Conservation (phyloP, 2,888 invertebrate genomes). For the Gerris lacustris region DNA sequence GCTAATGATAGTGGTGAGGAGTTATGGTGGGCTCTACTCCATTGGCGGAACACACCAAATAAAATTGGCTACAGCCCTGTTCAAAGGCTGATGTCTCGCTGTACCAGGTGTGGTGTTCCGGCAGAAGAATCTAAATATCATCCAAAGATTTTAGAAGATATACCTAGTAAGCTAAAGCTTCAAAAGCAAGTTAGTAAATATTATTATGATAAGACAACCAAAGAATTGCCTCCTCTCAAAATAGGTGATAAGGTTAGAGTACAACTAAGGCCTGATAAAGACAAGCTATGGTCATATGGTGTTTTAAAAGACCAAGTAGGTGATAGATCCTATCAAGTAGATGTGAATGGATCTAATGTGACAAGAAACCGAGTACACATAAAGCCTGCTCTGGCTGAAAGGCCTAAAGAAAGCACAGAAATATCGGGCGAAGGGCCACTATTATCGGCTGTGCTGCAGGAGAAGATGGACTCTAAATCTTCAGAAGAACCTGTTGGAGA, state of each 20-base stretch:
- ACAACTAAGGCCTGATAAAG: constrained; percentile 23
- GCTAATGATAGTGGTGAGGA: constrained; percentile 19
- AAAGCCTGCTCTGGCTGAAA: no score
- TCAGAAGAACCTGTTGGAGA: no score
- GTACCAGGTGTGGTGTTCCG: constrained; percentile 20
- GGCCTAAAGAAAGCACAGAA: no score
- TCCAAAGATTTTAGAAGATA: constrained; percentile 9
- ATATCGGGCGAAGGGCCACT: no score
- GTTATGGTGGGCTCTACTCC: constrained; percentile 25
- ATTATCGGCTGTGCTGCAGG: no score
- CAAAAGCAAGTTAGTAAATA: constrained; percentile 15
- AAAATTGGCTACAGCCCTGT: constrained; percentile 25
- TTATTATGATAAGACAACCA: constrained; percentile 14
- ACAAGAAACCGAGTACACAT: no score
- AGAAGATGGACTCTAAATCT: no score
- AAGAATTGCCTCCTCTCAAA: constrained; percentile 12
- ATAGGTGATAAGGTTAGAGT: constrained; percentile 18
- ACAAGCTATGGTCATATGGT: no score
- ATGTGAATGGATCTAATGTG: no score
- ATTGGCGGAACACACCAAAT: constrained; percentile 30
- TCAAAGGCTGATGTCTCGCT: constrained; percentile 24
- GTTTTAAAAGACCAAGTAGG: no score
- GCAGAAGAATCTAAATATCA: not conserved
- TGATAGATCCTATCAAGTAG: no score
- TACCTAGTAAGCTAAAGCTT: not conserved